Evolutionary conservation across 2,888 invertebrate species (phyloP).

Genomic region (Caenorhabditis sulstoni): DNA sequence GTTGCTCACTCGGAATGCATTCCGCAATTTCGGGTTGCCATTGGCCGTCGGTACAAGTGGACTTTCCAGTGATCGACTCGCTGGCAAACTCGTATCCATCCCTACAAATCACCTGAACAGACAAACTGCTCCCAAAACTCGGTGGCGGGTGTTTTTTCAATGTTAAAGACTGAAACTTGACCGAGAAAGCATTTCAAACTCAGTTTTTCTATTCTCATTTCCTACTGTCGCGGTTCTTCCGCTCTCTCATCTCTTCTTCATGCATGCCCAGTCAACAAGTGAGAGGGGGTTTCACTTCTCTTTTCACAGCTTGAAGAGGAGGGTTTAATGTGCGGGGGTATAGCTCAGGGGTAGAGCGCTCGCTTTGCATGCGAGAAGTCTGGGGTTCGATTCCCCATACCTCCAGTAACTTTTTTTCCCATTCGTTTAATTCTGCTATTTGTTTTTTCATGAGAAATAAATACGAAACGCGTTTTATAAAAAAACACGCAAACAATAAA

Average conservation of each 20-base stretch:
- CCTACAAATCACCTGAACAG: constrained; percentile 76
- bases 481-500: too few relatives aligned
- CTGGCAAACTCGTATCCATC: constrained; percentile 70
- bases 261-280: too few relatives aligned
- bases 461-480: too few relatives aligned
- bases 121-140: constrained; percentile 40
- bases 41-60: constrained; percentile 93
- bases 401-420: constrained; percentile 58
- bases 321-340: constrained; percentile 64
- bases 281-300: too few relatives aligned
- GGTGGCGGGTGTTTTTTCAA: too few relatives aligned
- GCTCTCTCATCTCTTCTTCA: too few relatives aligned
- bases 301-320: neutral
- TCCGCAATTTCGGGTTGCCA: constrained; percentile 92
- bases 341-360: constrained; percentile 80
- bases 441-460: too few relatives aligned
- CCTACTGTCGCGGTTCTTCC: too few relatives aligned
- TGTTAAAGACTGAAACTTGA: too few relatives aligned
- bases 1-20: constrained; percentile 86
- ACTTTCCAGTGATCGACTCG: constrained; percentile 82
- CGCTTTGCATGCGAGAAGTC: constrained; percentile 80
- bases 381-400: constrained; percentile 78
- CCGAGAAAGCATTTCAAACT: too few relatives aligned
- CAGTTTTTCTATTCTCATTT: too few relatives aligned
- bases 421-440: too few relatives aligned